phyloP scores from a whole-genome alignment of 2,888 invertebrate genomes.

The Auanema freiburgensis region DNA sequence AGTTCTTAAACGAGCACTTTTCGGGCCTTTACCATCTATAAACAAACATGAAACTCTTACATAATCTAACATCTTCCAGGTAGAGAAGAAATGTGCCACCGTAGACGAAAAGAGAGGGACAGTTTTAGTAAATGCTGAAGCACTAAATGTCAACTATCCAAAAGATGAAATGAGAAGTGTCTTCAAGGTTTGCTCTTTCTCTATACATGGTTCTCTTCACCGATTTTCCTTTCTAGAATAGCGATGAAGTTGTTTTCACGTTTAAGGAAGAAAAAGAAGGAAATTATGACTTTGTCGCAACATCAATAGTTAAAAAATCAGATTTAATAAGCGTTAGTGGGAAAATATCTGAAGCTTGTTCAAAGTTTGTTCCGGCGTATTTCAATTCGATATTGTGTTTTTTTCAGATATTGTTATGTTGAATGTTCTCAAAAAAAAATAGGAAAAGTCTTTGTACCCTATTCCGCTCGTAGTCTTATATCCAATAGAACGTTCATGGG shows the following conservation, averaged over 20 bases:
- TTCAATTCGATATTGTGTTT: neutral
- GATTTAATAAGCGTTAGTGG: slow-evolving; percentile 32
- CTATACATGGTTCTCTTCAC: neutral
- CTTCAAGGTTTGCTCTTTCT: neutral
- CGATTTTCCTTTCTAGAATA: slow-evolving; percentile 27
- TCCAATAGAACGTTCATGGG: slow-evolving; percentile 44
- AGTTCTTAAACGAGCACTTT: too few species aligned
- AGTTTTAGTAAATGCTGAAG: neutral
- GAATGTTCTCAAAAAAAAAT: slow-evolving; percentile 24
- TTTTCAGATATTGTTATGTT: slow-evolving; percentile 46
- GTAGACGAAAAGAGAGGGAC: neutral
- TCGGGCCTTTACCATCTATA: neutral
- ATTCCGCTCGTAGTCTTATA: slow-evolving; percentile 35
- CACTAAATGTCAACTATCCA: neutral
- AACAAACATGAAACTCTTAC: slow-evolving; percentile 5
- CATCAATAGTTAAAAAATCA: slow-evolving; percentile 28
- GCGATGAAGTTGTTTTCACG: slow-evolving; percentile 45
- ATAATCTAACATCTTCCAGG: neutral
- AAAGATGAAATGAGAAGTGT: neutral
- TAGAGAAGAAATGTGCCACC: neutral
- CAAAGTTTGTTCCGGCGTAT: slow-evolving; percentile 29
- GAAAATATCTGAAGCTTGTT: slow-evolving; percentile 35
- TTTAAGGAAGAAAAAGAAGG: slow-evolving; percentile 29
- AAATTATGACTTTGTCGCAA: slow-evolving; percentile 30
- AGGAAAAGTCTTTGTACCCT: slow-evolving; percentile 51